phyloP scores from a whole-genome alignment of 2,888 invertebrate species.

The Malachius bipustulatus region DNA sequence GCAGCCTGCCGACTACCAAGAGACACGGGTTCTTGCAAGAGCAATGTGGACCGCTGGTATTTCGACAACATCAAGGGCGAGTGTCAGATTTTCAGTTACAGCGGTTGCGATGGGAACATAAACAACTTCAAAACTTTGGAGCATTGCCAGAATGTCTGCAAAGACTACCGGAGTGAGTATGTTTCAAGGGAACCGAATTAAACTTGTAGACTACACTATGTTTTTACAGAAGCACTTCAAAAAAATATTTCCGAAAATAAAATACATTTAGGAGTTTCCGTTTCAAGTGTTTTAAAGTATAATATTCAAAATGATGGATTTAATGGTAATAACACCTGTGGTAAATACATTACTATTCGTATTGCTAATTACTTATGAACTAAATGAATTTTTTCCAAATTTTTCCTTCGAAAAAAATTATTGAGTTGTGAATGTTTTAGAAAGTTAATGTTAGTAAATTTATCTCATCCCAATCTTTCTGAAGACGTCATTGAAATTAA shows the following conservation, averaged over 20 bases:
- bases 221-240: constrained; percentile 29
- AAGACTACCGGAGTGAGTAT: constrained; percentile 38
- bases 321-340: constrained; percentile 20
- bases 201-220: neutral
- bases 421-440: too few relatives aligned
- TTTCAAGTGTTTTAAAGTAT: constrained; percentile 30
- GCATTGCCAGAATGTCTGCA: constrained; percentile 56
- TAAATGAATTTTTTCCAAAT: too few relatives aligned
- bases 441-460: too few relatives aligned
- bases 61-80: constrained; percentile 57
- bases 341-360: too few relatives aligned
- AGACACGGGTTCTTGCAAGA: constrained; percentile 65
- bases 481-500: too few relatives aligned
- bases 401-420: too few relatives aligned
- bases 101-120: constrained; percentile 79
- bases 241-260: constrained; percentile 31
- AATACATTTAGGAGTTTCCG: constrained; percentile 30
- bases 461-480: too few relatives aligned
- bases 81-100: constrained; percentile 77
- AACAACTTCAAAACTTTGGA: constrained; percentile 74
- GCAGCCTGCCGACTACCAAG: constrained; percentile 52
- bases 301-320: constrained; percentile 27
- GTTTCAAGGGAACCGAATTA: neutral
- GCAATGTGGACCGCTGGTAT: constrained; percentile 71
- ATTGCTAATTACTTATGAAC: too few relatives aligned